Evolutionary conservation across 1,140 invertebrate genomes (phyloP), one percentile per base, ranked within the genome.

Genomic region (Pseudomyrmex sp.): DNA sequence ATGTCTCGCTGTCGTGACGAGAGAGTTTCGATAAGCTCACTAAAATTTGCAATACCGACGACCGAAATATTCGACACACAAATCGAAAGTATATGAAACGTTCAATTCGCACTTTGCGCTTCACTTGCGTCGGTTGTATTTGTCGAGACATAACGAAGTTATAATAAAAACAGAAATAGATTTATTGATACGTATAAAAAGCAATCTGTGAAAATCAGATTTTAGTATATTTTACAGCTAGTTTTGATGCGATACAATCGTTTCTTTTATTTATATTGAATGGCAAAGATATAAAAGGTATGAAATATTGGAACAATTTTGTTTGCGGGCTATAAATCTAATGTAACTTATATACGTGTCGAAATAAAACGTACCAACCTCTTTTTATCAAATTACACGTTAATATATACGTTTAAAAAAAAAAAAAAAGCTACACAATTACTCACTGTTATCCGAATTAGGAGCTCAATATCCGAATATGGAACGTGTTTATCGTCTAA

Each of bases 101-200:
- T 69, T 48, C 10, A 15, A 15, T 5, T 10, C 8, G 7, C 18
- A 56, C 3, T 44, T 18, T 44, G 18, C 23, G 26, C 26, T 58
- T 69, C 52, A 68, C 44, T 76, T 77, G 35, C 35, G n/a, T 12
- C 18, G 23, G 46, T 8, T 58, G 13, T 10, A 65, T 54, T 7
- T 44, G 9, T 68, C 35, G 9, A 69, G 26, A 79, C 68, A 69
- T 68, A 79, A 69, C 52, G 10, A 68, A 10, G 12, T 77, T 7
- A 20, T 48, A 26, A 68, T n/a, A 44, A 7, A 26, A 77, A 23
- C 46, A 68, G 46, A 44, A 2, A 26, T 20, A 54, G n/a, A 20
- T 2, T 12, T 9, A 7, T 44, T 69, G 18, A 68, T 23, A 20
- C 15, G 2, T 46, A 66, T 35, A 18, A 54, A 63, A 75, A 7